These are phyloP conservation scores for Heliconius nattereri DNA, from an alignment of 1,140 invertebrate genomes.

Conservation along the genomic window DNA sequence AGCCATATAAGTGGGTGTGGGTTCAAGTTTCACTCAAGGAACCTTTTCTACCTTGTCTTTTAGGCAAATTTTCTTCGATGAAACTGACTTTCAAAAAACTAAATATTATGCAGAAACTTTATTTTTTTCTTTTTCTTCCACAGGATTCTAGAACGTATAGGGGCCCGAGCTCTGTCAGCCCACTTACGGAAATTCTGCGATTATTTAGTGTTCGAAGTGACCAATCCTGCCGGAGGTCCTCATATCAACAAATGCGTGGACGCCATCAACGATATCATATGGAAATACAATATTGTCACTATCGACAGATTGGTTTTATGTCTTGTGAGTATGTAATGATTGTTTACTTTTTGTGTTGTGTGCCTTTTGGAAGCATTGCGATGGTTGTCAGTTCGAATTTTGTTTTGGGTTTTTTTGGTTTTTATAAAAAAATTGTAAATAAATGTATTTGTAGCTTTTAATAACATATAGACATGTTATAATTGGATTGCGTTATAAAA, in stretches of 20 bases:
- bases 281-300: conserved; percentile 98
- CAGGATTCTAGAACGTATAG: conserved; percentile 96
- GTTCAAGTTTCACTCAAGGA: too few relatives aligned
- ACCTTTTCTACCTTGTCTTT: too few relatives aligned
- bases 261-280: conserved; percentile 97
- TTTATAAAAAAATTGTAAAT: neutral
- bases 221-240: conserved; percentile 89
- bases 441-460: neutral
- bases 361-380: neutral
- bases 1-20: too few relatives aligned
- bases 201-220: conserved; percentile 95
- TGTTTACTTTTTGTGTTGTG: neutral
- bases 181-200: conserved; percentile 97
- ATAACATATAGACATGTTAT: too few relatives aligned
- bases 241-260: conserved; percentile 96
- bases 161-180: conserved; percentile 92
- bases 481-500: too few relatives aligned
- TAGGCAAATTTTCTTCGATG: too few relatives aligned
- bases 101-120: too few relatives aligned
- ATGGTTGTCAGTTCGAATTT: neutral
- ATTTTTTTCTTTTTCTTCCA: neutral
- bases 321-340: conserved; percentile 83
- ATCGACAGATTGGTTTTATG: conserved; percentile 96
- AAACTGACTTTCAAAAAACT: too few relatives aligned
- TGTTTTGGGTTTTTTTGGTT: neutral